Percentiles rank a stretch among this genome's conserved stretches.
phyloP scores from a whole-genome alignment of 1,140 invertebrate genomes.

The Scaptomyza graminum region DNA sequence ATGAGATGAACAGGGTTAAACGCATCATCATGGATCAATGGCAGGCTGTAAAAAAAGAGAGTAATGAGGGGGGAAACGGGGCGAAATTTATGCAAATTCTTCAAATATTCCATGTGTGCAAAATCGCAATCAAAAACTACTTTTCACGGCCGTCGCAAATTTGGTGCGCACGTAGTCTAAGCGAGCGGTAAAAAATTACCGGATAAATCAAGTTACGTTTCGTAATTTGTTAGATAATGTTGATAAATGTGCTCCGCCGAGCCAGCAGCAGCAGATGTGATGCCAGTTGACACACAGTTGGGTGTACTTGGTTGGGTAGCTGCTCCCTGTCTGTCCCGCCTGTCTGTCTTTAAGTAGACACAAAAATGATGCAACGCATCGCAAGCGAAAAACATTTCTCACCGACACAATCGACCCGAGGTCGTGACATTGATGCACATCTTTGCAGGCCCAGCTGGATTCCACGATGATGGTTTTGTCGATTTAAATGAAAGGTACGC shows the following conservation, averaged over 20 bases:
- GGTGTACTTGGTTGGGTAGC: slow-evolving; percentile 51
- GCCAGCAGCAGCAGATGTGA: slow-evolving; percentile 34
- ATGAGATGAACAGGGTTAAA: slow-evolving; percentile 1
- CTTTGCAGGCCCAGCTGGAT: slow-evolving; percentile 2
- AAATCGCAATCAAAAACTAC: slow-evolving; percentile 49
- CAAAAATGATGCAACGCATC: slow-evolving; percentile 36
- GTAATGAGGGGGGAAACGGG: too few species aligned
- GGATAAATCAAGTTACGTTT: slow-evolving; percentile 83
- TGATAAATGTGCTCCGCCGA: slow-evolving; percentile 74
- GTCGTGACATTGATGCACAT: slow-evolving; percentile 22
- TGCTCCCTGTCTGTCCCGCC: neutral
- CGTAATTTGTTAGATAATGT: slow-evolving; percentile 83
- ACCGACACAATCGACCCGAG: slow-evolving; percentile 9
- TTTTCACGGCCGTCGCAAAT: slow-evolving; percentile 67
- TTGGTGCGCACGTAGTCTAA: slow-evolving; percentile 41
- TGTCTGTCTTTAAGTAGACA: slow-evolving; percentile 27
- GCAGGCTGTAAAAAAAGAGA: too few species aligned
- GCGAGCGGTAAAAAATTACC: slow-evolving; percentile 71
- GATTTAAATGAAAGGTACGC: slow-evolving; percentile 60
- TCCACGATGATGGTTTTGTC: slow-evolving; percentile 42
- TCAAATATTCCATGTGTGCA: slow-evolving; percentile 18
- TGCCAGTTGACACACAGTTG: slow-evolving; percentile 55
- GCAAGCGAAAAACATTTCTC: slow-evolving; percentile 33
- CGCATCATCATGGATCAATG: neutral
- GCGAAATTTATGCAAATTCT: slow-evolving; percentile 43